Evolutionary conservation across 2,888 invertebrate genomes (phyloP), one percentile per base, ranked within the genome.

Genomic region (Dynastes hyllus): DNA sequence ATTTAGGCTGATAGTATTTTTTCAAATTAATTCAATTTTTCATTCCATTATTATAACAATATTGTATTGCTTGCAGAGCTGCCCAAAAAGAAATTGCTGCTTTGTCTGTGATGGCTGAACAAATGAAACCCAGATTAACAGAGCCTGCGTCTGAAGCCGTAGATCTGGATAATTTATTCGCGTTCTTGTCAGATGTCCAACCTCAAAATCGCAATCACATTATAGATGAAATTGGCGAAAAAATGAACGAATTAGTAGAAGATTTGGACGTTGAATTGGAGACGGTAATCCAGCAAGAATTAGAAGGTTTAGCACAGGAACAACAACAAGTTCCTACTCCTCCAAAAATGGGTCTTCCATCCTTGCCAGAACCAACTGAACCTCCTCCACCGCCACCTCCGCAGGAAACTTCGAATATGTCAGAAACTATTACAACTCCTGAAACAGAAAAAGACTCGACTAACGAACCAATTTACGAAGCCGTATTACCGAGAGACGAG

Each of bases 121-220:
- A 94, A 84, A 89, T 94, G 67, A 94, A 93, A 85, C 91, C 92
- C 0, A 92, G 92, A 81, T 89, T 93, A 83, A 88, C 86, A 0
- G 89, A 89, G 82, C 86, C 87, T 37, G 87, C 87, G 37, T 84
- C 93, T 8, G 95, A 95, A 85, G 94, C 95, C 0, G 95, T 97
- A 0, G 96, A 97, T 87, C 89, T 97, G 85, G 97, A 97, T 88
- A 96, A 96, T 88, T 90, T 97, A 84, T 97, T 97, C 89, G 96
- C 96, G 79, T 97, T 97, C 89, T 90, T 97, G 29, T 95, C 96
- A 0, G 97, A 97, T 84, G 94, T 95, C 55, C 92, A 92, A 80
- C 91, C 91, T 0, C 80, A 81, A 55, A 79, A 71, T 80, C 66
- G 92, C 88, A 86, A 91, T 90, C 13, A 92, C 91, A 84, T 94